These are phyloP conservation scores for Chroicocephalus ridibundus DNA, from an alignment of 2,113 vertebrate species.

Conservation along the genomic window DNA sequence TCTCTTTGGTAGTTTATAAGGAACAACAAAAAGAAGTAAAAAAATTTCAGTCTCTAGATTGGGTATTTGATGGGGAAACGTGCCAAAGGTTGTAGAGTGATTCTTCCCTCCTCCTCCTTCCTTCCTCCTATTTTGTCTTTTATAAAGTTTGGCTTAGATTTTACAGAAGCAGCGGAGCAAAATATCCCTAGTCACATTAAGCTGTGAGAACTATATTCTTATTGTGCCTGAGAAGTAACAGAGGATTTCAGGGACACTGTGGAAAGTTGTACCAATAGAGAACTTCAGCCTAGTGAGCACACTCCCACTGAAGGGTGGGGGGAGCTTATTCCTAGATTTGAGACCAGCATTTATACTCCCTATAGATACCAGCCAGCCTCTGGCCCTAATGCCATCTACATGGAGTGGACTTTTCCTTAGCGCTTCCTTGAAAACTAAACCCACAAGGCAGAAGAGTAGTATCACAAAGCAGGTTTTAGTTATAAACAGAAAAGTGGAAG, in stretches of 20 bases:
- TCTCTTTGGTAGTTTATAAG: neutral
- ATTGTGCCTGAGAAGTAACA: neutral
- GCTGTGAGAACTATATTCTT: neutral
- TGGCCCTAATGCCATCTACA: neutral
- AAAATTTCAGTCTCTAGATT: neutral
- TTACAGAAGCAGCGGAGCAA: neutral
- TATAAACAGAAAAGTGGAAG: neutral
- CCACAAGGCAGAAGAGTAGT: neutral
- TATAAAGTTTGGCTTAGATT: neutral
- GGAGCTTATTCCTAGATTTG: neutral
- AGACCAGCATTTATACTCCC: neutral
- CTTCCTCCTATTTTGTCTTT: neutral
- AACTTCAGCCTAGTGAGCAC: neutral
- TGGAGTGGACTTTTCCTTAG: neutral
- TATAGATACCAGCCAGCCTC: neutral
- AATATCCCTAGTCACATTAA: neutral
- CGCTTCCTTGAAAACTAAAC: neutral
- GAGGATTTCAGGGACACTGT: neutral
- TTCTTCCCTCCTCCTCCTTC: neutral
- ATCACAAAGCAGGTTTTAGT: neutral
- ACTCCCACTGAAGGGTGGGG: neutral
- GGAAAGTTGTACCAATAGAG: neutral
- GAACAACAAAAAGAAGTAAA: neutral
- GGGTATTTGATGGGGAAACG: neutral
- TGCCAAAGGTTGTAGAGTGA: neutral